A percentile compares a stretch with the other conserved stretches of the same genome.
Conservation (phyloP, 2,797 vertebrate species). For the Sebastes paucispinis region DNA sequence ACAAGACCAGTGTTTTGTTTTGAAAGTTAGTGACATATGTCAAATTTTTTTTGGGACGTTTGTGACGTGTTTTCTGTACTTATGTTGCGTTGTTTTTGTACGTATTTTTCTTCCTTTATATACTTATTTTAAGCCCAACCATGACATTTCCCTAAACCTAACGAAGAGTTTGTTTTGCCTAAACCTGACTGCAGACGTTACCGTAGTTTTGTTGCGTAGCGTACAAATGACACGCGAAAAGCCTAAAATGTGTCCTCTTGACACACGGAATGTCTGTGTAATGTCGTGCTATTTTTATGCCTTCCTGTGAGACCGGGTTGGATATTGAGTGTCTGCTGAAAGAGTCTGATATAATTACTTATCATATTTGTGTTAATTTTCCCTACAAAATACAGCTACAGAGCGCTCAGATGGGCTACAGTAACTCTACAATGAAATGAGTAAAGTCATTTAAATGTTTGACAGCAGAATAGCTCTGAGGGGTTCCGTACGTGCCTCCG, state of each 20-base stretch:
- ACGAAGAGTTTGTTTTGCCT: neutral
- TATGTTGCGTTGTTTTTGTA: neutral
- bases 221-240: neutral
- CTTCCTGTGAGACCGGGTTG: too few relatives aligned
- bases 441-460: neutral
- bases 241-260: neutral
- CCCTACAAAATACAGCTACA: neutral
- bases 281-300: too few relatives aligned
- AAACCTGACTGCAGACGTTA: neutral
- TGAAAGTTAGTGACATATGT: too few relatives aligned
- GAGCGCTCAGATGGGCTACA: neutral
- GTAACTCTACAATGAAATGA: neutral
- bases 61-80: neutral
- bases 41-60: neutral
- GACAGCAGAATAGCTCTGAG: conserved; percentile 4
- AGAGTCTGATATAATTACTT: neutral
- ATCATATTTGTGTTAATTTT: neutral
- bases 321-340: neutral
- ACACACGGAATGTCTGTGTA: neutral
- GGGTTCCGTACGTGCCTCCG: neutral
- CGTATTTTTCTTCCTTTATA: neutral
- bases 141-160: neutral
- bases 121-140: neutral
- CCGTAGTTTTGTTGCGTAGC: neutral
- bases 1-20: too few relatives aligned